Percentiles rank a stretch among this genome's conserved stretches.
phyloP scores from a whole-genome alignment of 2,797 vertebrate genomes.

The Pogonophryne albipinna region DNA sequence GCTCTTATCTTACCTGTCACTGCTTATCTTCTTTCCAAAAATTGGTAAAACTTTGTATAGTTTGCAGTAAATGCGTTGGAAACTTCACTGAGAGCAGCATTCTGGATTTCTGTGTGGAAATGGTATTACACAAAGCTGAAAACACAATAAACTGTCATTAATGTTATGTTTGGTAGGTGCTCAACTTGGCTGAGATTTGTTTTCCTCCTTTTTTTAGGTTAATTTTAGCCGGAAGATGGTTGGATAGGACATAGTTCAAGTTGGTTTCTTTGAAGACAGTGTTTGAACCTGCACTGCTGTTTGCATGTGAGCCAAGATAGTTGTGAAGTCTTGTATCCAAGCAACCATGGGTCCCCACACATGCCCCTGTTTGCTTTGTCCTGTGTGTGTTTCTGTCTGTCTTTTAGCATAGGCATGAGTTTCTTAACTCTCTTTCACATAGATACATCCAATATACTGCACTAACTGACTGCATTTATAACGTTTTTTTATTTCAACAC shows the following conservation, averaged over 20 bases:
- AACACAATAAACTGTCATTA: neutral
- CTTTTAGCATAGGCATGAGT: constrained; percentile 3
- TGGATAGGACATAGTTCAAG: neutral
- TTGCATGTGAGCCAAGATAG: constrained; percentile 28
- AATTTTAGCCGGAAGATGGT: neutral
- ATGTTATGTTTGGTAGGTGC: constrained; percentile 1
- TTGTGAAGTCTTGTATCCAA: constrained; percentile 37
- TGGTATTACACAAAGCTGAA: constrained; percentile 2
- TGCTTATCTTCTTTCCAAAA: neutral
- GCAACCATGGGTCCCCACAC: constrained; percentile 28
- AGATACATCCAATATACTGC: neutral
- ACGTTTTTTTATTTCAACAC: neutral
- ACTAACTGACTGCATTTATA: neutral
- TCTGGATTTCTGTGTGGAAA: neutral
- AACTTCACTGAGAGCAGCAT: neutral
- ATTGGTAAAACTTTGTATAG: neutral
- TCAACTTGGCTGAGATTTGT: neutral
- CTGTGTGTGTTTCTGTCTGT: constrained; percentile 1
- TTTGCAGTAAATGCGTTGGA: neutral
- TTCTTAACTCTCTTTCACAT: constrained; percentile 6
- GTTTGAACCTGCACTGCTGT: constrained; percentile 11
- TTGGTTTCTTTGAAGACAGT: constrained; percentile 3
- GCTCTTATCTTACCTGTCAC: neutral
- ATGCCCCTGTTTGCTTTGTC: constrained; percentile 15
- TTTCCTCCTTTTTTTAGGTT: neutral